phyloP scores from a whole-genome alignment of 1,140 invertebrate genomes.

The Drosophila mojavensis region DNA sequence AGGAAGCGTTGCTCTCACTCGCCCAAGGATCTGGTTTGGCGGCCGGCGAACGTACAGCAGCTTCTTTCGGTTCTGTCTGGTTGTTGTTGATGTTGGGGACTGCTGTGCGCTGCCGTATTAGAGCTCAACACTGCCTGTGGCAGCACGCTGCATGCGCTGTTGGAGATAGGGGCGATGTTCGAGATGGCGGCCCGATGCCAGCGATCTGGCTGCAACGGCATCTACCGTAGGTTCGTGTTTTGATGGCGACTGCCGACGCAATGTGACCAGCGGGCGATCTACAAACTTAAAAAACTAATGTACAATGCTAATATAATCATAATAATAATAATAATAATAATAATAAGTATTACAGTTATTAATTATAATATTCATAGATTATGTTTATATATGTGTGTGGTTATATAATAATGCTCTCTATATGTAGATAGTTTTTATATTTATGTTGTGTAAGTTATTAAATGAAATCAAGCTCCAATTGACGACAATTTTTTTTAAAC shows the following conservation, averaged over 20 bases:
- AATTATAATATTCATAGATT: conserved; percentile 47
- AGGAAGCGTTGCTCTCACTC: conserved; percentile 21
- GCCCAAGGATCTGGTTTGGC: not conserved
- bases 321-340: conserved; percentile 62
- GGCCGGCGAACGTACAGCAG: conserved; percentile 10
- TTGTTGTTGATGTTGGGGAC: conserved; percentile 6
- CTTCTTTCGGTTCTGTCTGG: conserved; percentile 35
- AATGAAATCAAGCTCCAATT: conserved; percentile 36
- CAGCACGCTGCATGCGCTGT: conserved; percentile 25
- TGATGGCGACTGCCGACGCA: conserved; percentile 20
- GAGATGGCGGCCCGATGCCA: not conserved
- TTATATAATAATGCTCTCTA: conserved; percentile 13
- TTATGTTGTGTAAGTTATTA: conserved; percentile 15
- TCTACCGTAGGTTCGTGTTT: conserved; percentile 1
- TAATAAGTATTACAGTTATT: conserved; percentile 55
- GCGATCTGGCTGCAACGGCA: conserved; percentile 6
- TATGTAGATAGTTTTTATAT: conserved; percentile 19
- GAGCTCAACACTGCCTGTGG: conserved; percentile 3
- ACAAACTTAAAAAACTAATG: conserved; percentile 62
- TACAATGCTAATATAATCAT: conserved; percentile 63
- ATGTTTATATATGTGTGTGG: conserved; percentile 29
- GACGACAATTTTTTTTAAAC: conserved; percentile 9
- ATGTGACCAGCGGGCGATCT: conserved; percentile 5
- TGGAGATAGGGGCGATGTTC: conserved; percentile 19
- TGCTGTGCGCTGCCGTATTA: conserved; percentile 11